Evolutionary conservation across 2,888 invertebrate genomes (phyloP), one percentile per base, ranked within the genome.

Genomic region (Buathra laborator): DNA sequence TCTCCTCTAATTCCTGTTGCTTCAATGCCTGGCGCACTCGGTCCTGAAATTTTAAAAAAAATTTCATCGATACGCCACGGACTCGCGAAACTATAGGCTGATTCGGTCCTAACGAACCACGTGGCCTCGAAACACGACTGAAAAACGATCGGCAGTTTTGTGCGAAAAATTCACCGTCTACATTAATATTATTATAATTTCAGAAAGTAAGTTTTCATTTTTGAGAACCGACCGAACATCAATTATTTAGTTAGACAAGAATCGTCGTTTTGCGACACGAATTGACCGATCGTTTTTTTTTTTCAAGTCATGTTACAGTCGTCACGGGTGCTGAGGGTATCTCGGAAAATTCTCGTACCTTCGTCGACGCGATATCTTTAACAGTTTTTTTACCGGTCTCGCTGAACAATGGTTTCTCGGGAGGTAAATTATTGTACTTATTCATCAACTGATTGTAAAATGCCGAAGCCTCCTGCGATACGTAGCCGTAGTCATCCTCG

Each of bases 401-500:
- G 37, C 96, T 95, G 92, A 97, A 97, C 48, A 90, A 66, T 87
- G 96, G 96, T 1, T 97, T 96, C 88, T 97, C 97, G 66, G 96
- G 96, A 14, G 97, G 96, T 90, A 96, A 94, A 91, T 95, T 96
- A 89, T 95, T 96, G 89, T 97, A 97, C 92, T 98, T 98, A 88
- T 97, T 96, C 95, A 98, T 97, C 95, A 98, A 96, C 93, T 98
- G 97, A 88, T 96, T 96, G 92, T 98, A 98, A 89, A 97, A 95
- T 43, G 96, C 97, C 62, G 97, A 96, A 1, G 98, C 97, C 93
- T 97, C 97, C 89, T 96, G 97, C 0, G 98, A 98, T 53, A 97
- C 97, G 92, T 98, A 98, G 0, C 98, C 98, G 92, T 98, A 98
- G 92, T 98, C 98, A 94, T 98, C 98, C 92, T 98, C 97, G 90